These are phyloP conservation scores for Hydrotaea cyrtoneurina DNA, from an alignment of 2,888 invertebrate species.

Conservation along the genomic window DNA sequence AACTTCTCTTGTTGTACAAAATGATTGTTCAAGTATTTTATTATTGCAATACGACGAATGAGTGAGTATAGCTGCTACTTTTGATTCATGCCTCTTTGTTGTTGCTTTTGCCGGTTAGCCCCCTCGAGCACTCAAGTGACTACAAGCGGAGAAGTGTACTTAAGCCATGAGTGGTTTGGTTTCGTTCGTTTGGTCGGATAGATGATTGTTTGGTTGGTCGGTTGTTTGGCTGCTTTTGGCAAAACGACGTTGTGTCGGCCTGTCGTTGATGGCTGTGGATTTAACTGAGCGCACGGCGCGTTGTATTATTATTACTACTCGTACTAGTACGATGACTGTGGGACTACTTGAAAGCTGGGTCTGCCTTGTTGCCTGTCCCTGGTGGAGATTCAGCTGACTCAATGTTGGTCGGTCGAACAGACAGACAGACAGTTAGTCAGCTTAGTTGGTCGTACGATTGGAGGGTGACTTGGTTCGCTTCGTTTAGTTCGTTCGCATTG, in stretches of 20 bases:
- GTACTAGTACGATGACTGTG: conserved; percentile 4
- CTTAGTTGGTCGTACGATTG: background rate
- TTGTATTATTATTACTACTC: conserved; percentile 30
- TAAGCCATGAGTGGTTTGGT: conserved; percentile 49
- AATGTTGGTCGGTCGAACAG: background rate
- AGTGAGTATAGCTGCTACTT: conserved; percentile 56
- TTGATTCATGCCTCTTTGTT: conserved; percentile 56
- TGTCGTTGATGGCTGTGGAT: conserved; percentile 13
- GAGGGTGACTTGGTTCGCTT: conserved; percentile 27
- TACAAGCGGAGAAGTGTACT: conserved; percentile 64
- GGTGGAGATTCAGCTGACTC: background rate
- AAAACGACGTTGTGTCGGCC: background rate
- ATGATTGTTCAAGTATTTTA: conserved; percentile 60
- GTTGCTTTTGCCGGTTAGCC: background rate
- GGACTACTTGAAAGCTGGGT: conserved; percentile 17
- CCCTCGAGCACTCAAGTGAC: conserved; percentile 59
- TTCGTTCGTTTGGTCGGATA: conserved; percentile 31
- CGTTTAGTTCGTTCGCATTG: conserved; percentile 13
- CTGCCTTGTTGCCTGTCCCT: conserved; percentile 36
- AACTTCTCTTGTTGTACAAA: conserved; percentile 12
- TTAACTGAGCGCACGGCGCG: conserved; percentile 3
- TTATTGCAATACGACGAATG: conserved; percentile 59
- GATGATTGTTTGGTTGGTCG: conserved; percentile 44
- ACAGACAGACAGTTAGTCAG: background rate
- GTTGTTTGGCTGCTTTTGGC: background rate